phyloP scores from a whole-genome alignment of 2,797 vertebrate species.

The Onychomys leucogaster region DNA sequence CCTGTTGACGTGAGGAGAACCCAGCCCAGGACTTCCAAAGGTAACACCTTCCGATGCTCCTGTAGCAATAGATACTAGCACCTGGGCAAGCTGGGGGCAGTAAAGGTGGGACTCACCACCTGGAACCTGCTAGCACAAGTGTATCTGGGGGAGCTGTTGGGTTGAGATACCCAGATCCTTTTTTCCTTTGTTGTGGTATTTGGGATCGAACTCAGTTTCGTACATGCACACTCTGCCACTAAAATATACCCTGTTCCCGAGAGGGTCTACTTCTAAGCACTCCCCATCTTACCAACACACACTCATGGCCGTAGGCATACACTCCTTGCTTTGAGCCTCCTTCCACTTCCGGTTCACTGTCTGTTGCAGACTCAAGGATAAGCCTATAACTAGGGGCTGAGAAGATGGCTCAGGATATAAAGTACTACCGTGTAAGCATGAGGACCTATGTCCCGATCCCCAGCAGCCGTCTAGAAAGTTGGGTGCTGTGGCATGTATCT shows the following conservation, averaged over 20 bases:
- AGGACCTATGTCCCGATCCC: neutral
- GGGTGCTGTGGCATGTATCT: neutral
- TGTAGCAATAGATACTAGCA: neutral
- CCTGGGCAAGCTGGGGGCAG: neutral
- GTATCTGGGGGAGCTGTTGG: neutral
- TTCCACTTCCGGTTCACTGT: neutral
- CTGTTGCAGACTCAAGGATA: neutral
- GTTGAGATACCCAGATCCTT: neutral
- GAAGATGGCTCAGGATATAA: neutral
- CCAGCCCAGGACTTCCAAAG: neutral
- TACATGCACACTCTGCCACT: neutral
- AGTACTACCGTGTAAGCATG: neutral
- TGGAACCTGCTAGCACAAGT: neutral
- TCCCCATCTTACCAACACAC: neutral
- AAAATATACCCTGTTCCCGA: neutral
- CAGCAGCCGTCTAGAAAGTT: neutral
- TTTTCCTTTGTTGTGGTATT: neutral
- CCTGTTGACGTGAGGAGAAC: neutral
- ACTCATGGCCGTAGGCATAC: too few species aligned
- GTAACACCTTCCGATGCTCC: neutral
- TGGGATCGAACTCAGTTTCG: neutral
- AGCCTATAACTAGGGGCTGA: neutral
- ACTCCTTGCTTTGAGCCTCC: neutral
- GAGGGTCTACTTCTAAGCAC: neutral
- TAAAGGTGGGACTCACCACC: neutral